Evolutionary conservation across 2,113 vertebrate genomes (phyloP).

Genomic region (Porphyrio hochstetteri): DNA sequence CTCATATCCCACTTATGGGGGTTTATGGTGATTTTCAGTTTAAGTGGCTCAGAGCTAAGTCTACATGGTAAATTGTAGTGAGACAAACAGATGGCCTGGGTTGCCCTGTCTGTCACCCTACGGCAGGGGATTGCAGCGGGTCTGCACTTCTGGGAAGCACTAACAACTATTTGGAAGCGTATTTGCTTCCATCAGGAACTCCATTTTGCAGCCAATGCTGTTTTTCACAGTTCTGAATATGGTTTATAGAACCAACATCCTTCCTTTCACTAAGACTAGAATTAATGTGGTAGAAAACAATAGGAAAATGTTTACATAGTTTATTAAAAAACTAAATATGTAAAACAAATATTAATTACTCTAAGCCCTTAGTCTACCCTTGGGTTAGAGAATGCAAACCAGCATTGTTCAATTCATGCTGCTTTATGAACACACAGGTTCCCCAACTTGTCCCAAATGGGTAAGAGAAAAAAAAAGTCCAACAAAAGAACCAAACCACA

Average conservation of each 20-base stretch:
- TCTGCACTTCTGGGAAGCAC: neutral
- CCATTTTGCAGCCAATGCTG: neutral
- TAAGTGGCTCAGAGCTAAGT: neutral
- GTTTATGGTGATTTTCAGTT: neutral
- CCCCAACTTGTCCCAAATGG: neutral
- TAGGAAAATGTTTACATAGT: neutral
- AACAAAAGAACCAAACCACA: neutral
- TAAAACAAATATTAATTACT: neutral
- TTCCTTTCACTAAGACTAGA: neutral
- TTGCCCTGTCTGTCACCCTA: neutral
- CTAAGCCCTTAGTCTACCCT: neutral
- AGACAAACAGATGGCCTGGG: neutral
- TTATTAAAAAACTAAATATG: neutral
- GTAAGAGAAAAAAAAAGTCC: neutral
- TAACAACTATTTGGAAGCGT: neutral
- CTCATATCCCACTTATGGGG: rapidly evolving
- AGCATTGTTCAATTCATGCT: neutral
- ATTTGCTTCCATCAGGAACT: neutral
- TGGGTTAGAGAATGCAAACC: neutral
- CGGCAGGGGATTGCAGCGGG: neutral
- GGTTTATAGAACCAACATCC: neutral
- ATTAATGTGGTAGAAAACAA: neutral
- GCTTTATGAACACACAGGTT: neutral
- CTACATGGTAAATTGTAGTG: neutral
- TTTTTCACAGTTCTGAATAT: neutral